phyloP scores from a whole-genome alignment of 2,797 vertebrate species.

The Echiichthys vipera region DNA sequence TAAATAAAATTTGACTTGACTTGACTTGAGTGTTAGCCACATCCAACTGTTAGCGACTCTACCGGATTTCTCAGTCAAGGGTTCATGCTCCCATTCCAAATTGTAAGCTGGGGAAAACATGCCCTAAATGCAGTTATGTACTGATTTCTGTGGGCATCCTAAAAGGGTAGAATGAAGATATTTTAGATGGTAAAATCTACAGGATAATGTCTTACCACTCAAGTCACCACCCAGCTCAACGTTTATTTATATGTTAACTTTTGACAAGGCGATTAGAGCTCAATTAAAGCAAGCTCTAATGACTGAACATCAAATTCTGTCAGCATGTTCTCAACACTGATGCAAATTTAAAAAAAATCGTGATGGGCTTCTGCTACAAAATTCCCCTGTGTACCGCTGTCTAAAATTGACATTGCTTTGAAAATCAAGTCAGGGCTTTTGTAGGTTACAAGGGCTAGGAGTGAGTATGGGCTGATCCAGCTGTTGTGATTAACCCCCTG shows the following conservation, averaged over 20 bases:
- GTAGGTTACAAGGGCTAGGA: conserved; percentile 44
- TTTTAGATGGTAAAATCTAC: not conserved
- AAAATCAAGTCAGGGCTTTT: conserved; percentile 40
- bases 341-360: conserved; percentile 38
- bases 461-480: conserved; percentile 41
- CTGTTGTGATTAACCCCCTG: conserved; percentile 55
- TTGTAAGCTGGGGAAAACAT: too few species aligned
- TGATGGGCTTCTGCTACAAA: conserved; percentile 13
- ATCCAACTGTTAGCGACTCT: too few species aligned
- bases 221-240: not conserved
- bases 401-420: conserved; percentile 53
- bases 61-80: too few species aligned
- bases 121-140: too few species aligned
- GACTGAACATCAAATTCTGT: conserved; percentile 23
- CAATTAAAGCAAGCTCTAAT: conserved; percentile 46
- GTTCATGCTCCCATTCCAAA: too few species aligned
- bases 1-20: too few species aligned
- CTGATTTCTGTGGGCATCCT: not conserved
- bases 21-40: too few species aligned
- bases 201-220: not conserved
- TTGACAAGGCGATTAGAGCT: conserved; percentile 51
- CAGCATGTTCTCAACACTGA: conserved; percentile 12
- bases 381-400: conserved; percentile 27
- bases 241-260: conserved; percentile 16
- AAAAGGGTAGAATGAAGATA: not conserved